Conservation (phyloP, 2,888 invertebrate genomes). For the Standfussiana lucernea region DNA sequence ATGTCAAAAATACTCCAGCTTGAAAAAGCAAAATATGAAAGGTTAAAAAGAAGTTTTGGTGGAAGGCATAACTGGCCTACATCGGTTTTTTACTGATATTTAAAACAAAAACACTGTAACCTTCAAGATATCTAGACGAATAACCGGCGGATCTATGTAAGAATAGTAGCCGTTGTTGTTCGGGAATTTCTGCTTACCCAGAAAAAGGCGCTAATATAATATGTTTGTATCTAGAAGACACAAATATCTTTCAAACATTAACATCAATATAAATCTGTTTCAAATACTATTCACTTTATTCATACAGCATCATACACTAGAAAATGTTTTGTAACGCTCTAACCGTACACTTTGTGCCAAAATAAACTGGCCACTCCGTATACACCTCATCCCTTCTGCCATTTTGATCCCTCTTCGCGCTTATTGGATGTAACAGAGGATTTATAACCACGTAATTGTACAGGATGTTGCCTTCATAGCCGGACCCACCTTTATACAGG, state of each 20-base stretch:
- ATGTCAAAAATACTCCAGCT: neutral
- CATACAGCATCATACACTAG: neutral
- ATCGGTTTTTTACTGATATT: neutral
- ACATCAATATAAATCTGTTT: neutral
- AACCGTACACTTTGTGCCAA: neutral
- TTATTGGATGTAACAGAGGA: conserved; percentile 60
- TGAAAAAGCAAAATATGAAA: neutral
- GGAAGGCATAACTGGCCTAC: neutral
- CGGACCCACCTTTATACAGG: conserved; percentile 38
- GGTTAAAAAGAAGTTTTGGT: neutral
- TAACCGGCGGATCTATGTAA: neutral
- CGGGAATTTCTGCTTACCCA: neutral
- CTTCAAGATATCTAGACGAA: neutral
- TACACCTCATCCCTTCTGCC: conserved; percentile 10
- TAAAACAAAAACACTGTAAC: neutral
- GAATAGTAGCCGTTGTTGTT: neutral
- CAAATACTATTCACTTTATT: neutral
- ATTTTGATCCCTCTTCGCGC: conserved; percentile 42
- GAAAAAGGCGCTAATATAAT: neutral
- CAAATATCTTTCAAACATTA: no score
- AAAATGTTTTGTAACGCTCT: conserved; percentile 8
- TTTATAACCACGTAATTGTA: conserved; percentile 62
- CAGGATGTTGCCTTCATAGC: conserved; percentile 50
- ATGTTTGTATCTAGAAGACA: neutral
- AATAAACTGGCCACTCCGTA: conserved; percentile 11